phyloP scores from a whole-genome alignment of 2,113 vertebrate genomes.

The Neotoma lepida region DNA sequence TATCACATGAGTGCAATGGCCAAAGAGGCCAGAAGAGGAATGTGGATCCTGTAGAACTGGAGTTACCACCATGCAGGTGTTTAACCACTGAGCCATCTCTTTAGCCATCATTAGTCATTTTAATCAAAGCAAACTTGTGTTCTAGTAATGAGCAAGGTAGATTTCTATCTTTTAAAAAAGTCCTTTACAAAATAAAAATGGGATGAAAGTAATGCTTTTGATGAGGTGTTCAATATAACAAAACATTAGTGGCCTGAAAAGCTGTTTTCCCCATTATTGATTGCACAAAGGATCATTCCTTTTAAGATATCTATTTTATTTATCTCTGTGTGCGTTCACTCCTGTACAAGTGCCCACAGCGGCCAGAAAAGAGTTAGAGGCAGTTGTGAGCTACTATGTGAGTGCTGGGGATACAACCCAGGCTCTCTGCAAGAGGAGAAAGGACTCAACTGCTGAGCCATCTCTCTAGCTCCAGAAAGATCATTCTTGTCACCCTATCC shows the following conservation, averaged over 20 bases:
- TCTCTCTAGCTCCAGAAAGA: too few species aligned
- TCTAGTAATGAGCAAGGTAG: neutral
- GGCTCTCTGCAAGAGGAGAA: neutral
- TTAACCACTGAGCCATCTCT: neutral
- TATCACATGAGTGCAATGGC: neutral
- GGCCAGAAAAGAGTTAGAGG: neutral
- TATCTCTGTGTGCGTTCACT: neutral
- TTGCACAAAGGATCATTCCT: neutral
- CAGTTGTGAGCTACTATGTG: neutral
- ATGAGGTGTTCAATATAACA: neutral
- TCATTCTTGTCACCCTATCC: neutral
- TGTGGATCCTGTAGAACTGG: neutral
- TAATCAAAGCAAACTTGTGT: neutral
- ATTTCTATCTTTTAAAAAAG: neutral
- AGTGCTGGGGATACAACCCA: neutral
- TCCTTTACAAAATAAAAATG: neutral
- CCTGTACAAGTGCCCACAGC: neutral
- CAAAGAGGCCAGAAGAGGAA: neutral
- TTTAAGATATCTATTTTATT: neutral
- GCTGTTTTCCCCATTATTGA: neutral
- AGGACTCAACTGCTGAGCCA: neutral
- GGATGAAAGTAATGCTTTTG: conserved; percentile 5
- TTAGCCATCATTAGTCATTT: neutral
- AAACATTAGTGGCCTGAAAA: neutral
- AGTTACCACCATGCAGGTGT: neutral